Evolutionary conservation across 2,113 vertebrate genomes (phyloP).

Genomic region (Fregata magnificens): DNA sequence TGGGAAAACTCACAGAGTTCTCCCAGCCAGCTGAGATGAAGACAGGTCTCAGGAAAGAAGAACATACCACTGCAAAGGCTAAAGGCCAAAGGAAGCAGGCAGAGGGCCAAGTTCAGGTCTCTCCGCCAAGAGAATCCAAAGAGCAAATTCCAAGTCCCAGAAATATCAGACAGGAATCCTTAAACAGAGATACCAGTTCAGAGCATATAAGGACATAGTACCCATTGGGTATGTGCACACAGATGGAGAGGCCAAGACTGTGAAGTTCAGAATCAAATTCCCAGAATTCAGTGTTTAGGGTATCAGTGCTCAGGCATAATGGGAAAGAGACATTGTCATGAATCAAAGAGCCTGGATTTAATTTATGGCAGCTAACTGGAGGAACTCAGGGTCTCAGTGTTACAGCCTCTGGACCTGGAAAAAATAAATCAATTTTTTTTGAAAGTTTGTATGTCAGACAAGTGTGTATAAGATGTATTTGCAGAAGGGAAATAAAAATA

Average conservation of each 20-base stretch:
- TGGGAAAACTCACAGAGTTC: not conserved
- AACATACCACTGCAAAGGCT: not conserved
- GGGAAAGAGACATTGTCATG: not conserved
- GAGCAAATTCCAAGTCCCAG: constrained; percentile 42
- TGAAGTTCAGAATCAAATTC: constrained; percentile 17
- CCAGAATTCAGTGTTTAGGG: not conserved
- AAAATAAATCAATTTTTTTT: not conserved
- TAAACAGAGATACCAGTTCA: not conserved
- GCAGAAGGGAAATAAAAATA: not conserved
- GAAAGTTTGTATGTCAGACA: not conserved
- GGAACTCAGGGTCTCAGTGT: not conserved
- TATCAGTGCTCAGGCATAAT: not conserved
- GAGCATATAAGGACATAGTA: constrained; percentile 14
- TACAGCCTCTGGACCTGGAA: not conserved
- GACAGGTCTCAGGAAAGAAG: constrained; percentile 3
- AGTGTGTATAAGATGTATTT: not conserved
- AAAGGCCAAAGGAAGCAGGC: constrained; percentile 42
- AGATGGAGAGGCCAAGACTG: not conserved
- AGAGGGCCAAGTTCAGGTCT: not conserved
- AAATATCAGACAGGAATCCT: constrained; percentile 7
- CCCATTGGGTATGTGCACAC: not conserved
- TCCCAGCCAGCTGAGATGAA: not conserved
- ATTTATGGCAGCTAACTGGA: not conserved
- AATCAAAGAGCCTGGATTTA: constrained; percentile 1
- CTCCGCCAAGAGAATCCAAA: constrained; percentile 33